These are phyloP conservation scores for Cheilosia pagana DNA, from an alignment of 2,888 invertebrate genomes.

Conservation along the genomic window DNA sequence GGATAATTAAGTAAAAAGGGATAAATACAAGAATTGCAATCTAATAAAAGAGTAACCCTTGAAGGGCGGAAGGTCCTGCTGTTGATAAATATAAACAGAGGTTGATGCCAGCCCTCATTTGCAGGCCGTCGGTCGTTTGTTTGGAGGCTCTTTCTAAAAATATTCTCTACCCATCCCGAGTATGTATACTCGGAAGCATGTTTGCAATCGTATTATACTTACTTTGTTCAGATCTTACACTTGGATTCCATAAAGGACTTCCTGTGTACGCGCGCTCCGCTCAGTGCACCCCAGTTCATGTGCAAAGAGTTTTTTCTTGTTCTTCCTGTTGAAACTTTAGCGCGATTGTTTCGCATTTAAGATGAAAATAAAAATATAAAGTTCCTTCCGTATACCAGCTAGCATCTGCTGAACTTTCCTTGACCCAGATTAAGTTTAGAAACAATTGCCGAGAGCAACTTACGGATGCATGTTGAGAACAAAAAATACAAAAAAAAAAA, in stretches of 20 bases:
- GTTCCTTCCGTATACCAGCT: slow-evolving; percentile 32
- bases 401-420: slow-evolving; percentile 58
- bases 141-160: too few relatives aligned
- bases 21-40: not conserved
- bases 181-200: too few relatives aligned
- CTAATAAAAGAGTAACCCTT: not conserved
- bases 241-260: not conserved
- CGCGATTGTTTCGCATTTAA: slow-evolving; percentile 41
- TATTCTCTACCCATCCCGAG: too few relatives aligned
- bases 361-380: slow-evolving; percentile 40
- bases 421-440: slow-evolving; percentile 52
- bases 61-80: not conserved
- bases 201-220: too few relatives aligned
- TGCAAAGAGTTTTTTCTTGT: slow-evolving; percentile 13
- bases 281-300: not conserved
- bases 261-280: not conserved
- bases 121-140: too few relatives aligned
- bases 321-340: slow-evolving; percentile 11
- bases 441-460: slow-evolving; percentile 46
- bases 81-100: not conserved
- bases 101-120: too few relatives aligned
- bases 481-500: not conserved
- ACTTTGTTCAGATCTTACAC: not conserved
- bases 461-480: slow-evolving; percentile 33
- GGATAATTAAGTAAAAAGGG: not conserved